Evolutionary conservation across 2,888 invertebrate genomes (phyloP).

Genomic region (Thumatha senex): DNA sequence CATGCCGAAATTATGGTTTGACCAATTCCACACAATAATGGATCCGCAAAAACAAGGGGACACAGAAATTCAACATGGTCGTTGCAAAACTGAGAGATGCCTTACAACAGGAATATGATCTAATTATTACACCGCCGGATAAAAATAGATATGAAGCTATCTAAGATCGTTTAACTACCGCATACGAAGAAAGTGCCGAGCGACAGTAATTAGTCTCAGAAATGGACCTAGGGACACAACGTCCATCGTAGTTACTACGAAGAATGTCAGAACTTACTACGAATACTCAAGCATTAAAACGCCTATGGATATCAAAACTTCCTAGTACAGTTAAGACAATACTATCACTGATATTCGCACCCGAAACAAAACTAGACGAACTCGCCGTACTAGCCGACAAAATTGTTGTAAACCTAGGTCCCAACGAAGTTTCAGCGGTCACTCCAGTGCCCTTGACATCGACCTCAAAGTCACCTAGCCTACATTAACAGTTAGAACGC

Average conservation of each 20-base stretch:
- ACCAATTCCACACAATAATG: no score
- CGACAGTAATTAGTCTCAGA: not conserved
- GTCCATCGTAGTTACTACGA: not conserved
- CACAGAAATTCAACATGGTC: no score
- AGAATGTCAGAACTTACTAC: not conserved
- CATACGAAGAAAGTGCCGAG: not conserved
- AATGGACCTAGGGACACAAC: not conserved
- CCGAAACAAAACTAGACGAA: not conserved
- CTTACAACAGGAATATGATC: not conserved
- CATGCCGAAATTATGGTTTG: no score
- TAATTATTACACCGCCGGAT: not conserved
- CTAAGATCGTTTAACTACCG: not conserved
- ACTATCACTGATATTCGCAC: not conserved
- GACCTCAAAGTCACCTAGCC: not conserved
- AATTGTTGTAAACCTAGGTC: not conserved
- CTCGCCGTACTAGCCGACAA: not conserved
- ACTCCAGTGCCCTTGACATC: not conserved
- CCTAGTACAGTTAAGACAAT: not conserved
- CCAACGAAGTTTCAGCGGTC: not conserved
- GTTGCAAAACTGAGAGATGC: not conserved
- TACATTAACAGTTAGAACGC: not conserved
- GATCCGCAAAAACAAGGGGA: no score
- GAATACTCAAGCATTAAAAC: not conserved
- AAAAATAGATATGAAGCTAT: no score
- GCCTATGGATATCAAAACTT: not conserved